Percentiles rank a stretch among this genome's conserved stretches.
These are phyloP conservation scores for Trachops cirrhosus DNA, from an alignment of 2,797 vertebrate species.

Conservation along the genomic window DNA sequence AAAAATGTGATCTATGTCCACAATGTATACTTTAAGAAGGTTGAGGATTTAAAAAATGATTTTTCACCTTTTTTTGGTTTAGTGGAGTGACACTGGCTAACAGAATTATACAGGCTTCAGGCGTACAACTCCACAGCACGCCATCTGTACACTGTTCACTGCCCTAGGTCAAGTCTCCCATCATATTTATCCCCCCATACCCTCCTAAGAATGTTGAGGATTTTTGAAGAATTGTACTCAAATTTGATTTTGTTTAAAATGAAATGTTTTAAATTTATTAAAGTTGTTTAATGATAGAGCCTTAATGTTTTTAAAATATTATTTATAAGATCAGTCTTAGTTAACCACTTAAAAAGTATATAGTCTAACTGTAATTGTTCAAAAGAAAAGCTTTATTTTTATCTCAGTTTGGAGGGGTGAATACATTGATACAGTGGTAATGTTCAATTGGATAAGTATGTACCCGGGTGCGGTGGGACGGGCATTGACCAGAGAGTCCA, in stretches of 20 bases:
- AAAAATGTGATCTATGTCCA: neutral
- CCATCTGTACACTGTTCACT: too few species aligned
- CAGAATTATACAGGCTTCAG: too few species aligned
- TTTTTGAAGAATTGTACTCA: constrained; percentile 5
- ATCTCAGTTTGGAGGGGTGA: neutral
- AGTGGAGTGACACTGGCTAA: too few species aligned
- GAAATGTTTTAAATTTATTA: constrained; percentile 28
- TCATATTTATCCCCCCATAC: too few species aligned
- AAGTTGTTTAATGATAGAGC: neutral
- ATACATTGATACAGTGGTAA: neutral
- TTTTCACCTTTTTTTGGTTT: too few species aligned
- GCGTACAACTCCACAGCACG: too few species aligned
- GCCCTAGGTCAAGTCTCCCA: too few species aligned
- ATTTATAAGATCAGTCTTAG: neutral
- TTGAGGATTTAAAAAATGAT: neutral
- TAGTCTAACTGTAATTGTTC: constrained; percentile 12
- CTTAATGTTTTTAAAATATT: neutral
- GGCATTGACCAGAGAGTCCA: neutral
- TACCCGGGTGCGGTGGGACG: too few species aligned
- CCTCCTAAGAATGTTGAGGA: too few species aligned
- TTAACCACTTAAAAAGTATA: neutral
- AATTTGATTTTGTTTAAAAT: constrained; percentile 41
- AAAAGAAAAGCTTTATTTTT: constrained; percentile 1
- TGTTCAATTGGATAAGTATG: neutral
- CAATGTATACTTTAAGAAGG: neutral